A percentile compares a stretch with the other conserved stretches of the same genome.
phyloP scores from a whole-genome alignment of 2,888 invertebrate genomes.

The Gandaritis pyraliata region DNA sequence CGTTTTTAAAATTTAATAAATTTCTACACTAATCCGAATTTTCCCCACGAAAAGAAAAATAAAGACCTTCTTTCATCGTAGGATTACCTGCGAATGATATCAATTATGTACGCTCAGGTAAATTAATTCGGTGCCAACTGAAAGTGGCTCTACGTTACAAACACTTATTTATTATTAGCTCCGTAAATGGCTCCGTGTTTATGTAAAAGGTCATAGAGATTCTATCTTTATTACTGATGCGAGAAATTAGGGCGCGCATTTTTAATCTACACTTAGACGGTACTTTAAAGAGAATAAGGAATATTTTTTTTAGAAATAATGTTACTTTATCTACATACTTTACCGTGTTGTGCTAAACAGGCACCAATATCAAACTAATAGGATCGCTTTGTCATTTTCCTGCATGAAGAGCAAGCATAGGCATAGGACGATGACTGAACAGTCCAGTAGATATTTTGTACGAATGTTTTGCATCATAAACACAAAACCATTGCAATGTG shows the following conservation, averaged over 20 bases:
- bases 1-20: no score
- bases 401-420: no score
- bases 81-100: slow-evolving; percentile 6
- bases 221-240: slow-evolving; percentile 27
- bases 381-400: no score
- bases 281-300: no score
- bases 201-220: slow-evolving; percentile 23
- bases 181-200: slow-evolving; percentile 18
- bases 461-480: no score
- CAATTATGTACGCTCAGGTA: slow-evolving; percentile 7
- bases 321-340: no score
- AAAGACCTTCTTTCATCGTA: background rate
- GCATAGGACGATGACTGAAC: no score
- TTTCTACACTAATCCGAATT: background rate
- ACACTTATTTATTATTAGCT: slow-evolving; percentile 28
- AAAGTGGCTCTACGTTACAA: slow-evolving; percentile 28
- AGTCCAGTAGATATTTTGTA: no score
- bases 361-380: no score
- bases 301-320: no score
- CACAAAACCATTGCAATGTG: no score
- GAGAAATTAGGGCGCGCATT: slow-evolving; percentile 16
- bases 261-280: background rate
- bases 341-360: no score
- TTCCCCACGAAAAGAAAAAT: background rate
- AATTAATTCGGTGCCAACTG: slow-evolving; percentile 24